phyloP scores from a whole-genome alignment of 2,797 vertebrate species.

The Spondyliosoma cantharus region DNA sequence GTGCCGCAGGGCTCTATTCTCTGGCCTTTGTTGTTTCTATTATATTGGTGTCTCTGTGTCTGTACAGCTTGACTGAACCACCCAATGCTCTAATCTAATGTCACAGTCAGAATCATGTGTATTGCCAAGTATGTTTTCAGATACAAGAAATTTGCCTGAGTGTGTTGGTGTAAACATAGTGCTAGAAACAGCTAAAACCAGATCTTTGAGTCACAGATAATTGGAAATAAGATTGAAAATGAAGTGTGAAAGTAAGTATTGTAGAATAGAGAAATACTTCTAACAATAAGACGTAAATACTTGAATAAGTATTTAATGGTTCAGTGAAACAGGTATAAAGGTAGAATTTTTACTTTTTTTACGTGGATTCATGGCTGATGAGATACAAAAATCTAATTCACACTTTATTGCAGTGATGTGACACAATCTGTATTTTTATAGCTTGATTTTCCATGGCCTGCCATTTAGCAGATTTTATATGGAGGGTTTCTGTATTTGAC shows the following conservation, averaged over 20 bases:
- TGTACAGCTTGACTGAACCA: not conserved
- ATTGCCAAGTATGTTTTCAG: too few species aligned
- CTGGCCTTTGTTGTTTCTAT: not conserved
- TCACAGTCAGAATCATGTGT: too few species aligned
- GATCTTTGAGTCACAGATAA: too few species aligned
- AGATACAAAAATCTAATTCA: conserved; percentile 10
- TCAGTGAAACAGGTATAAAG: not conserved
- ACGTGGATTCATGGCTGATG: not conserved
- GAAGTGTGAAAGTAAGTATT: too few species aligned
- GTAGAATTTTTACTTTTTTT: not conserved
- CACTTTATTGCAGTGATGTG: conserved; percentile 5
- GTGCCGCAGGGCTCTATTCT: conserved; percentile 1
- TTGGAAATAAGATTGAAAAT: too few species aligned
- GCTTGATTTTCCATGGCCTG: not conserved
- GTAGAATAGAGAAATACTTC: too few species aligned
- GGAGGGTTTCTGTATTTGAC: not conserved
- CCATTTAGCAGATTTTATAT: not conserved
- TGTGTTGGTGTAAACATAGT: too few species aligned
- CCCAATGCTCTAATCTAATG: not conserved
- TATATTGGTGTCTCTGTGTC: too few species aligned
- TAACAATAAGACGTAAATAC: too few species aligned
- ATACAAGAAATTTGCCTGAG: too few species aligned
- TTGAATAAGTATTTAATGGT: not conserved
- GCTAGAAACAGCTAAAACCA: too few species aligned
- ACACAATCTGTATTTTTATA: not conserved